Evolutionary conservation across 2,888 invertebrate species (phyloP), one percentile per base, ranked within the genome.

Genomic region (Esperia sulphurella): DNA sequence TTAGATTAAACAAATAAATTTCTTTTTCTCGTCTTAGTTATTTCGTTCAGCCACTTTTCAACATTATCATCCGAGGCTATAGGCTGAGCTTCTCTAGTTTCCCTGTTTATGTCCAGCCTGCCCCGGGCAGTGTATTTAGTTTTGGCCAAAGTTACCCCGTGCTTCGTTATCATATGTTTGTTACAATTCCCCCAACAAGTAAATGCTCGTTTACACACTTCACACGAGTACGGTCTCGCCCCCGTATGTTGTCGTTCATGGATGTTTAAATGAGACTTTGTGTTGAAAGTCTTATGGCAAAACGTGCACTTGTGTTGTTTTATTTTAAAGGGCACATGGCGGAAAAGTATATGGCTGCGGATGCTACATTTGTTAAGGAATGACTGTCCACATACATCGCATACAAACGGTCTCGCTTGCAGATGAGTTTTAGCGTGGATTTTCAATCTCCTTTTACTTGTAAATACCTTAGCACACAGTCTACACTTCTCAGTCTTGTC

Each of bases 171-270:
- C 92, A 94, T 93, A 63, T 94, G 94, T 62, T 94, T 94, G 68
- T 94, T 93, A 61, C 93, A 94, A 77, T 94, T 94, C 3, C 93
- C 92, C 93, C 93, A 93, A 72, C 94, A 93, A 1, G 93, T 93
- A 60, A 94, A 94, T 57, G 92, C 60, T 14, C 60, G 53, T 61
- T 92, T 91, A 66, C 94, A 94, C 53, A 92, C 91, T 21, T 88
- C 62, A 58, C 94, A 94, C 0, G 92, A 91, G 65, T 93, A 94
- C 0, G 94, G 94, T 39, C 92, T 83, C 53, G 91, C 91, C 0
- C 87, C 91, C 0, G 91, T 91, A 59, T 94, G 94, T 59, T 92
- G 92, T 35, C 93, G 83, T 42, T 91, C 71, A 68, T 94, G 94
- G 0, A 92, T 90, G 50, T 92, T 92, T 49, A 93, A 76, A 41